Conservation (phyloP, 2,888 invertebrate species). For the Metallyticus violacea region DNA sequence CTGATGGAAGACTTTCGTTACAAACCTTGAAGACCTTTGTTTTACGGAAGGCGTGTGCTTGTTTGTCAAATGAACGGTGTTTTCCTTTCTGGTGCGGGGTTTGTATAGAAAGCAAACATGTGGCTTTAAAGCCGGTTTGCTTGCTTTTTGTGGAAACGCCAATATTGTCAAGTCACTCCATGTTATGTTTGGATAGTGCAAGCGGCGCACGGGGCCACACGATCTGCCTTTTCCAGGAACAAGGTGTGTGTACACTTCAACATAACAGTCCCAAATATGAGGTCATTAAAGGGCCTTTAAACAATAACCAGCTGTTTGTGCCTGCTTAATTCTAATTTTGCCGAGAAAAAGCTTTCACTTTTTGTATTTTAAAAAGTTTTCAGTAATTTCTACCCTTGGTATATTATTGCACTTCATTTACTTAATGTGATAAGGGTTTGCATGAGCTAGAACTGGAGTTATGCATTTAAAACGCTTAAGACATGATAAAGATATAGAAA, state of each 20-base stretch:
- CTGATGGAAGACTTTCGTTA: not conserved
- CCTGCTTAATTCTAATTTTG: no score
- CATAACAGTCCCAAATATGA: not conserved
- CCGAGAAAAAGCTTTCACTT: no score
- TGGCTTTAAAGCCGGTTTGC: not conserved
- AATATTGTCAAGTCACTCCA: conserved; percentile 28
- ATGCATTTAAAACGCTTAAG: no score
- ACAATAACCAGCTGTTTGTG: not conserved
- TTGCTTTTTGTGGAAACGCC: conserved; percentile 22
- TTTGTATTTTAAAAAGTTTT: no score
- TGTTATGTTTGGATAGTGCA: not conserved
- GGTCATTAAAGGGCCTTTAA: not conserved
- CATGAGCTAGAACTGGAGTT: no score
- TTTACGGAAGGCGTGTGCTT: conserved; percentile 3
- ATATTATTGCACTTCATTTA: no score
- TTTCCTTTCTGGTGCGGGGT: not conserved
- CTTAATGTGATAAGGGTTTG: no score
- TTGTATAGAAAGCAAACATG: conserved; percentile 1
- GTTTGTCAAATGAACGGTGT: conserved; percentile 15
- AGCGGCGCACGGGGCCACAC: not conserved
- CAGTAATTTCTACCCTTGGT: no score
- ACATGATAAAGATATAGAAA: no score
- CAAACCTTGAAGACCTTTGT: not conserved
- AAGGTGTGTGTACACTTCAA: not conserved
- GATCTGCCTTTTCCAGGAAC: not conserved